Evolutionary conservation across 2,797 vertebrate genomes (phyloP).

Genomic region (Tenualosa thibaudeaui): DNA sequence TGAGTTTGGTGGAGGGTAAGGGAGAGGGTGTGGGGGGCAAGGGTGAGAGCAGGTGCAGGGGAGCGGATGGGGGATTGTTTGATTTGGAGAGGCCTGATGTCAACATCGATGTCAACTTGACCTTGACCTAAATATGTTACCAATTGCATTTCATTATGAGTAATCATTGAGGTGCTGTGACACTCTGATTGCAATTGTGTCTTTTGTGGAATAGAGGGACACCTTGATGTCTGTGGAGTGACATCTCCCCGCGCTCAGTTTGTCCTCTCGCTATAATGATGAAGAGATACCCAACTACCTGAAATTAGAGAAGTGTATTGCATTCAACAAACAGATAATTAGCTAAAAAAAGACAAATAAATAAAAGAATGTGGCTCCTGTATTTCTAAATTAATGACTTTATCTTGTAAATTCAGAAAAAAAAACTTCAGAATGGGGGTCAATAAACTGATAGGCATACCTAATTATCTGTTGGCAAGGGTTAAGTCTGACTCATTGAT

Average conservation of each 20-base stretch:
- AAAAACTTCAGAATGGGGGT: neutral
- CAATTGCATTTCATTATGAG: neutral
- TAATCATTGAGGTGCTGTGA: neutral
- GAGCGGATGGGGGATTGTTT: too few relatives aligned
- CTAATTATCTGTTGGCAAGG: slow-evolving; percentile 4
- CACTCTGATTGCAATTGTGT: neutral
- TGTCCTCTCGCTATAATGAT: neutral
- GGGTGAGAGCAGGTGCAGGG: neutral
- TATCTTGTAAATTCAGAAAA: too few relatives aligned
- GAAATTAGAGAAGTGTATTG: neutral
- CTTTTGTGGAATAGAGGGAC: neutral
- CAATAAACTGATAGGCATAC: neutral
- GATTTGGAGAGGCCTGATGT: neutral
- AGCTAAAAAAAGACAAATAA: too few relatives aligned
- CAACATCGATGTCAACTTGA: neutral
- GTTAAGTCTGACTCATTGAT: neutral
- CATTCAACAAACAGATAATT: too few relatives aligned
- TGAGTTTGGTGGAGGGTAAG: neutral
- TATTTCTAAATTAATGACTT: too few relatives aligned
- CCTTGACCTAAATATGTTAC: neutral
- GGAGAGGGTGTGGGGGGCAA: neutral
- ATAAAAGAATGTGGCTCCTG: too few relatives aligned
- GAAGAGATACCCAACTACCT: neutral
- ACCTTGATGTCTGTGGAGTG: neutral
- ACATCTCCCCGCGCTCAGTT: neutral